These are phyloP conservation scores for Chymomyza amoena DNA, from an alignment of 2,888 invertebrate species.

Conservation along the genomic window DNA sequence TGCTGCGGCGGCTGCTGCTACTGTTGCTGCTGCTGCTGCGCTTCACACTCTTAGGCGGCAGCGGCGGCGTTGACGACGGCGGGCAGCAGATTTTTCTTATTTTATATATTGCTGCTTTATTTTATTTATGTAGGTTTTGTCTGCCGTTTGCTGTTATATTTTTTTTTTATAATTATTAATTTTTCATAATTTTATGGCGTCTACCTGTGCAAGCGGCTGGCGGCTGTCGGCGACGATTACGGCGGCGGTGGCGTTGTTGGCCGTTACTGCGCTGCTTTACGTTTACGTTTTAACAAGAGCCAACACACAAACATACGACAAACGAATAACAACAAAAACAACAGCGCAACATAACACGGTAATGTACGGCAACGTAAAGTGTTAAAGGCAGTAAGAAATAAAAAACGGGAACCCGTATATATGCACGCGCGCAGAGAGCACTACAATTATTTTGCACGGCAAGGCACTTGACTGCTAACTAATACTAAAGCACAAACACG, in stretches of 20 bases:
- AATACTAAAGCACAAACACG: conserved; percentile 26
- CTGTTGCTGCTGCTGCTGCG: conserved; percentile 33
- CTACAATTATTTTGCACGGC: conserved; percentile 25
- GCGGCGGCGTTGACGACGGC: too few relatives aligned
- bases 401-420: conserved; percentile 69
- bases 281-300: conserved; percentile 26
- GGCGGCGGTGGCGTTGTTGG: conserved; percentile 25
- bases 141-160: conserved; percentile 25
- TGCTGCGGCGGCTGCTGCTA: conserved; percentile 21
- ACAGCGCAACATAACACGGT: background rate
- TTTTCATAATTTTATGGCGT: conserved; percentile 54
- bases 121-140: conserved; percentile 22
- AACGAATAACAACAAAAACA: background rate
- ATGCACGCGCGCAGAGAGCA: conserved; percentile 54
- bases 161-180: conserved; percentile 21
- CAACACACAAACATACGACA: conserved; percentile 25
- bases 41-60: conserved; percentile 31
- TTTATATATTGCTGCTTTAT: conserved; percentile 21
- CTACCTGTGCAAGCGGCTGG: conserved; percentile 53
- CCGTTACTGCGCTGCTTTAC: conserved; percentile 38
- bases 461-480: conserved; percentile 38
- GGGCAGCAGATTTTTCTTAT: conserved; percentile 42
- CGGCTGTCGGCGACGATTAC: conserved; percentile 22
- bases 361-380: conserved; percentile 39
- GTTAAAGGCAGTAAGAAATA: conserved; percentile 49